Percentiles rank a stretch among this genome's conserved stretches.
Conservation (phyloP, 2,113 vertebrate species). For the Fulica atra region DNA sequence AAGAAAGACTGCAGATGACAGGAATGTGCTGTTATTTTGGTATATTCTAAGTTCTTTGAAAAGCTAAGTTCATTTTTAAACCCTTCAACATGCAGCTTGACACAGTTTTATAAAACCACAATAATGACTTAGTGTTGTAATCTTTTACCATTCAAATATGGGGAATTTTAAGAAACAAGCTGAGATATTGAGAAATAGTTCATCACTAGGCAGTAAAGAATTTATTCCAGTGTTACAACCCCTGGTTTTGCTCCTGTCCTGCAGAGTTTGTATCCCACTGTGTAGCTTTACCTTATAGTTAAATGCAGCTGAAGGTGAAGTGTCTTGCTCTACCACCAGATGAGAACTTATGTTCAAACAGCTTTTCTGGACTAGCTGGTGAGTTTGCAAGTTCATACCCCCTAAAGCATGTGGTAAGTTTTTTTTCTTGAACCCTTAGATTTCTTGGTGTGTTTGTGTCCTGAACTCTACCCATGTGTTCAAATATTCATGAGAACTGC, state of each 20-base stretch:
- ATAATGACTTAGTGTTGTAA: neutral
- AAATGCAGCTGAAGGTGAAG: neutral
- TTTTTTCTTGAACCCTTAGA: neutral
- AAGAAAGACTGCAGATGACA: neutral
- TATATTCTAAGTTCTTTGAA: neutral
- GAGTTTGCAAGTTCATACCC: neutral
- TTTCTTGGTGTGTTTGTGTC: neutral
- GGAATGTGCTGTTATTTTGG: neutral
- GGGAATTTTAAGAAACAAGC: neutral
- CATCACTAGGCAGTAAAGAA: neutral
- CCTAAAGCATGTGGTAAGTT: neutral
- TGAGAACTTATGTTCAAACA: neutral
- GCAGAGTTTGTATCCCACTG: accelerated
- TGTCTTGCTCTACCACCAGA: neutral
- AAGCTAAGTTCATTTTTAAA: neutral
- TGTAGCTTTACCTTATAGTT: neutral
- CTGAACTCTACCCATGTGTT: neutral
- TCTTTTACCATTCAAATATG: neutral
- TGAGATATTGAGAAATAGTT: neutral
- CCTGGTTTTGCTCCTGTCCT: neutral
- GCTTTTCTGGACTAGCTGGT: neutral
- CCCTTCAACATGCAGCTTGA: neutral
- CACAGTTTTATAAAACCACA: neutral
- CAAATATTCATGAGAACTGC: neutral
- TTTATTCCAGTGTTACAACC: neutral